Evolutionary conservation across 2,888 invertebrate species (phyloP).

Genomic region (Pollenia angustigena): DNA sequence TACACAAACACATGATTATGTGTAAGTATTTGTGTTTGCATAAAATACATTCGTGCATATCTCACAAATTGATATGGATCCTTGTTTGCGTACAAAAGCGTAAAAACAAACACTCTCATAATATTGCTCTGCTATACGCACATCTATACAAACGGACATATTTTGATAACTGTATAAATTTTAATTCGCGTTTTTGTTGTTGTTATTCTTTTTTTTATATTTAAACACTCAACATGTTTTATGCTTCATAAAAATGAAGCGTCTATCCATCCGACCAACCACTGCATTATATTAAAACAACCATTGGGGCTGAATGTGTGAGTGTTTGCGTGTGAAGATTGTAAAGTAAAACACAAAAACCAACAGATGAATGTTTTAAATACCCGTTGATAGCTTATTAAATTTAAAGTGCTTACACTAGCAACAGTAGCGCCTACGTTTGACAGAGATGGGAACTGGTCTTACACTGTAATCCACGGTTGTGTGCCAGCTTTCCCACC

Average conservation of each 20-base stretch:
- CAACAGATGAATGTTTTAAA: constrained; percentile 21
- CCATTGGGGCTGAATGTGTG: not conserved
- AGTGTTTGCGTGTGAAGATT: constrained; percentile 3
- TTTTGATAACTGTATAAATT: constrained; percentile 5
- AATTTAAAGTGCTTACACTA: constrained; percentile 44
- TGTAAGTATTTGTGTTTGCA: no score
- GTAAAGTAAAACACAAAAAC: constrained; percentile 2
- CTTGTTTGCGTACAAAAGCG: constrained; percentile 33
- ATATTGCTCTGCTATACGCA: not conserved
- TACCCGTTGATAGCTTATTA: constrained; percentile 55
- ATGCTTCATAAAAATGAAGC: constrained; percentile 45
- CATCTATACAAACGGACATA: constrained; percentile 6
- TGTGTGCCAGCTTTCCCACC: constrained; percentile 60
- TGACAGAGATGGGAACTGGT: constrained; percentile 30
- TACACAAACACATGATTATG: no score
- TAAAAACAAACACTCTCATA: not conserved
- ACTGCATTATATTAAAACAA: constrained; percentile 7
- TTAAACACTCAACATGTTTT: constrained; percentile 32
- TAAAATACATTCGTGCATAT: constrained; percentile 17
- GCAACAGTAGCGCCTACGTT: not conserved
- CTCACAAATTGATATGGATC: constrained; percentile 45
- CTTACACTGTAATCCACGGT: constrained; percentile 72
- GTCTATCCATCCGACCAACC: not conserved
- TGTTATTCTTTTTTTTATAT: constrained; percentile 7
- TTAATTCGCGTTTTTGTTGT: constrained; percentile 25